Evolutionary conservation across 2,888 invertebrate genomes (phyloP), one percentile per base, ranked within the genome.

Genomic region (Galeopsomyia nigrocyanea): DNA sequence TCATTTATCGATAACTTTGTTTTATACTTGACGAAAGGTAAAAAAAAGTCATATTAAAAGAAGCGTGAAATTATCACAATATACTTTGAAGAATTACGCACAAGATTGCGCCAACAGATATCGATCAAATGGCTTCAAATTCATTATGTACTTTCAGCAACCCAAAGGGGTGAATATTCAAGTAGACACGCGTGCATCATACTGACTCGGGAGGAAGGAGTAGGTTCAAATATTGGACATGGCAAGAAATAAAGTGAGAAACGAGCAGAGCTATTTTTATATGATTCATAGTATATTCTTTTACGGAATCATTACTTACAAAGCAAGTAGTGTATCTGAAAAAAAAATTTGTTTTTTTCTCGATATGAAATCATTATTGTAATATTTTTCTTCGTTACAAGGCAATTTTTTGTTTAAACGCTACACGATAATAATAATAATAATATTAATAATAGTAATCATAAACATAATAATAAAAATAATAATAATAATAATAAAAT

Each of bases 301-400:
- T 75, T 68, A 84, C 82, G 62, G 84, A 83, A 84, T 82, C 83
- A 80, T 84, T 83, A 83, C 82, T 84, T 84, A 85, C 84, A 85
- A 83, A 82, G 83, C 83, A 83, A 84, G 81, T 81, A 82, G 82
- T 82, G 80, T 82, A 80, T 82, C 78, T 82, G 78, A 75, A 76
- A 75, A 10, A n/a, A 10, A 13, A 10, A 13, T 39, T 39, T 9
- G 2, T 39, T 39, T 39, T 39, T 74, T 77, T 79, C 74, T 78
- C 77, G 77, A 80, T 80, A 80, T 75, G 78, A 80, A 79, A 79
- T 81, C 78, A 80, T 74, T 71, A 78, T 78, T 78, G 77, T 78
- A 77, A 78, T 79, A 76, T 77, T 78, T 77, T 75, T 76, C 71
- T 75, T 77, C 61, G 71, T 74, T 74, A 76, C 65, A 71, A 60